A percentile compares a stretch with the other conserved stretches of the same genome.
Evolutionary conservation across 1,140 invertebrate species (phyloP).

Genomic region (Kradibia gibbosae): DNA sequence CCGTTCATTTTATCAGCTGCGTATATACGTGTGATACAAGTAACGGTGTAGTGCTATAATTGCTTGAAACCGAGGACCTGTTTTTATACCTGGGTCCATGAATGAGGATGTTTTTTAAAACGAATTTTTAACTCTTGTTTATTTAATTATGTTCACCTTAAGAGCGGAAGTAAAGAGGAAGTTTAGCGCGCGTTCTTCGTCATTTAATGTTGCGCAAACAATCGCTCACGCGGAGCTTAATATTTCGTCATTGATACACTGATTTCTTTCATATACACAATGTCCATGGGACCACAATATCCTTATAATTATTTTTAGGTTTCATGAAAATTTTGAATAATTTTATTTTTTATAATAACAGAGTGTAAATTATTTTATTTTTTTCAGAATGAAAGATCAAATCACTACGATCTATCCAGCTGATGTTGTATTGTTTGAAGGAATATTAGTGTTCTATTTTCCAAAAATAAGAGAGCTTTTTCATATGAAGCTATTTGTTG

Average conservation of each 20-base stretch:
- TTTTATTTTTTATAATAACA: conserved; percentile 9
- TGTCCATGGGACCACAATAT: conserved; percentile 27
- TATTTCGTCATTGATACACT: conserved; percentile 39
- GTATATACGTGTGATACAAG: neutral
- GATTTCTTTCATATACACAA: conserved; percentile 29
- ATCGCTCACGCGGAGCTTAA: neutral
- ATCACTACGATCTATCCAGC: conserved; percentile 93
- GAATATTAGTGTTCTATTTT: conserved; percentile 98
- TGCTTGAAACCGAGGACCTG: neutral
- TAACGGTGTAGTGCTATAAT: conserved; percentile 2
- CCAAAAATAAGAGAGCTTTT: conserved; percentile 95
- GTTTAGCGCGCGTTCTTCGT: conserved; percentile 9
- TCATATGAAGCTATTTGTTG: conserved; percentile 99
- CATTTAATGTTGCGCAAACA: conserved; percentile 33
- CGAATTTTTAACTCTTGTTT: conserved; percentile 34
- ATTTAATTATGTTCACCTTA: conserved; percentile 22
- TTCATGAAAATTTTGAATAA: no score
- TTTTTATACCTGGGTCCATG: conserved; percentile 40
- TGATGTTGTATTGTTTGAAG: conserved; percentile 98
- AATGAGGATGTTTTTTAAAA: conserved; percentile 29
- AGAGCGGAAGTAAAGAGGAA: conserved; percentile 44
- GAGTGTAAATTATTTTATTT: conserved; percentile 41
- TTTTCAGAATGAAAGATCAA: conserved; percentile 78
- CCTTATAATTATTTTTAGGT: conserved; percentile 28
- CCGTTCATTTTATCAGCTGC: conserved; percentile 24